Conservation (phyloP, 2,113 vertebrate species). For the Octodon degus region DNA sequence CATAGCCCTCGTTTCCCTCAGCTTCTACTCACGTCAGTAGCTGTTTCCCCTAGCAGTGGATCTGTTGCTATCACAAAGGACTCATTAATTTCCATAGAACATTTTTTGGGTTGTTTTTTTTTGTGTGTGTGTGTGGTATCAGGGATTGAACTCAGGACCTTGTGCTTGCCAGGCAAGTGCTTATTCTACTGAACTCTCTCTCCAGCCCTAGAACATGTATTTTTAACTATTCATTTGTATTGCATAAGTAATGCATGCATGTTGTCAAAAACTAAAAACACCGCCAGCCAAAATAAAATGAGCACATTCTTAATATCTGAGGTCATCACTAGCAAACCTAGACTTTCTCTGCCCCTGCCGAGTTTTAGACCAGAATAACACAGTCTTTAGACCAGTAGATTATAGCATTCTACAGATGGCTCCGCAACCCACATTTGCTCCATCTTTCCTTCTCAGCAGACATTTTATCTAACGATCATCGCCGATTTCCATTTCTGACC, state of each 20-base stretch:
- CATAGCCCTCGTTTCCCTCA: neutral
- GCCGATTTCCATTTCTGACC: neutral
- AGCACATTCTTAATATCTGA: neutral
- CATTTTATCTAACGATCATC: neutral
- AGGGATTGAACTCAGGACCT: too few species aligned
- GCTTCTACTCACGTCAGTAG: neutral
- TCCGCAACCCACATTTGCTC: neutral
- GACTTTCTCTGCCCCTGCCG: neutral
- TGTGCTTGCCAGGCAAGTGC: too few species aligned
- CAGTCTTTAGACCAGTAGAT: neutral
- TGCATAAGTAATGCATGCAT: neutral
- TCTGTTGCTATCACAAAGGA: neutral
- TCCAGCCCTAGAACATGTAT: neutral
- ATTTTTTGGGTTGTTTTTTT: neutral
- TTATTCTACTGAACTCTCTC: too few species aligned
- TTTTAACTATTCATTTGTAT: constrained; percentile 35
- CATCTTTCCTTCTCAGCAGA: neutral
- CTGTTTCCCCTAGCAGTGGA: neutral
- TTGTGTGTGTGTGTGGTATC: too few species aligned
- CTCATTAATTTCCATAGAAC: neutral
- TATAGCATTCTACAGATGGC: neutral
- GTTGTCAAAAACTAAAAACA: constrained; percentile 8
- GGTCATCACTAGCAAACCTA: neutral
- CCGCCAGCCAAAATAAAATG: neutral
- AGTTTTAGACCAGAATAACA: neutral